These are phyloP conservation scores for Rapana venosa DNA, from an alignment of 2,888 invertebrate species.

Conservation along the genomic window DNA sequence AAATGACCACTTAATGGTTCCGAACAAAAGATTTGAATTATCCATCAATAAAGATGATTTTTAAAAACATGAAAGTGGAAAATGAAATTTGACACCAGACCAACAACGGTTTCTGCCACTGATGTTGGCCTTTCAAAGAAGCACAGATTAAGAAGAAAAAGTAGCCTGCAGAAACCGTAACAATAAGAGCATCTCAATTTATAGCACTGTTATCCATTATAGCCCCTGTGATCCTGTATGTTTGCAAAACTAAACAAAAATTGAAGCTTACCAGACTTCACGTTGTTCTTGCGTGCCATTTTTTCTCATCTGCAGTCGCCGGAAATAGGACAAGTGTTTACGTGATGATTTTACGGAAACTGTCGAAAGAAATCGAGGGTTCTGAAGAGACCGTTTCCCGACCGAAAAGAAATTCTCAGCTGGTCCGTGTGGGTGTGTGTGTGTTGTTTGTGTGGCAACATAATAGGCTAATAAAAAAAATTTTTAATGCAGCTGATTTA, in stretches of 20 bases:
- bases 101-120: constrained; percentile 10
- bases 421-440: not conserved
- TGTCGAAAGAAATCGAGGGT: constrained; percentile 38
- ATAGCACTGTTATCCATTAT: not conserved
- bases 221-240: not conserved
- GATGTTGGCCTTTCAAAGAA: not conserved
- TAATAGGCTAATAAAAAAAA: no score
- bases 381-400: not conserved
- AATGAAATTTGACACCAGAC: constrained; percentile 21
- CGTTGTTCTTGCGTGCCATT: constrained; percentile 68
- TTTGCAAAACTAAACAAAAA: constrained; percentile 14
- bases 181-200: not conserved
- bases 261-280: constrained; percentile 61
- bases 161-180: no score
- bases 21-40: no score
- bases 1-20: no score
- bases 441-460: not conserved
- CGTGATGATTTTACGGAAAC: constrained; percentile 44
- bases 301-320: constrained; percentile 48
- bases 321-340: constrained; percentile 48
- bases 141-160: not conserved
- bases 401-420: not conserved
- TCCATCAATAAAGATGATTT: not conserved
- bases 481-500: no score
- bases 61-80: not conserved